These are phyloP conservation scores for Anas platyrhynchos DNA, from an alignment of 2,113 vertebrate genomes.

Conservation along the genomic window DNA sequence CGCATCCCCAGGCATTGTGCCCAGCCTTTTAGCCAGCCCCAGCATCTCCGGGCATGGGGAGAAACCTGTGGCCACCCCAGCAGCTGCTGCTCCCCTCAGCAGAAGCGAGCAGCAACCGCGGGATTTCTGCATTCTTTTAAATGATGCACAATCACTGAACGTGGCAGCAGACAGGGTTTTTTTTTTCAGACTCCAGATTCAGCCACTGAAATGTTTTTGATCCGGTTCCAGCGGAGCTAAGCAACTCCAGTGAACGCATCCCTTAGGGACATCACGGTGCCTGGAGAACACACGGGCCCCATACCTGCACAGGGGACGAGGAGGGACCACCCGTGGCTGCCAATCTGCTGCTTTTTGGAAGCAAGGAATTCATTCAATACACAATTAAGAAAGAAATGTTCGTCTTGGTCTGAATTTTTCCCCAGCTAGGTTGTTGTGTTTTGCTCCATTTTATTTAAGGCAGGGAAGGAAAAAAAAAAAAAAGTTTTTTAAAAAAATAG, in stretches of 20 bases:
- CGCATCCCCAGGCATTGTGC: fast-evolving
- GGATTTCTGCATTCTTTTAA: neutral
- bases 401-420: neutral
- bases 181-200: neutral
- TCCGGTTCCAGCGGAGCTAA: neutral
- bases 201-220: neutral
- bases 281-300: fast-evolving
- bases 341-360: neutral
- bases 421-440: neutral
- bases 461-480: neutral
- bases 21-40: neutral
- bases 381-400: neutral
- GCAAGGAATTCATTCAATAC: neutral
- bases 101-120: neutral
- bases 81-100: neutral
- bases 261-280: too few species aligned
- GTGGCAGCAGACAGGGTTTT: fast-evolving
- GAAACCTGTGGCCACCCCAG: neutral
- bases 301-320: fast-evolving
- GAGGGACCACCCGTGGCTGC: neutral
- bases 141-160: too few species aligned
- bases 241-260: neutral
- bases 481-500: neutral
- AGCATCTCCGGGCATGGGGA: fast-evolving
- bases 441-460: constrained; percentile 50